Conservation (phyloP, 2,113 vertebrate genomes). For the Saguinus imperator region DNA sequence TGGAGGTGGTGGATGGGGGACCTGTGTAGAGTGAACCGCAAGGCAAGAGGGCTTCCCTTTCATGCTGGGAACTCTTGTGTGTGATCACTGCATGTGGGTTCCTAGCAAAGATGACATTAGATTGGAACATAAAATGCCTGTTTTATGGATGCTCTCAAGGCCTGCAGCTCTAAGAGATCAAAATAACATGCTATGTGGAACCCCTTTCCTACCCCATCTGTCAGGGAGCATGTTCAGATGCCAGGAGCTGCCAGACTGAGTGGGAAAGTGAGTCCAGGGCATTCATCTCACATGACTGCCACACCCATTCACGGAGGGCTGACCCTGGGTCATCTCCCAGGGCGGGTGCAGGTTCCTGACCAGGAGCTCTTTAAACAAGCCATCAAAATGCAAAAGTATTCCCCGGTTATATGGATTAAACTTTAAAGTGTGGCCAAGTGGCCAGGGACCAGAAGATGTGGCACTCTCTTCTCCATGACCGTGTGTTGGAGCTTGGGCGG, state of each 20-base stretch:
- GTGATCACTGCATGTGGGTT: not conserved
- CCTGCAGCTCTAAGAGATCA: not conserved
- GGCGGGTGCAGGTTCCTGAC: not conserved
- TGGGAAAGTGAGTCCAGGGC: not conserved
- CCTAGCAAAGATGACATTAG: not conserved
- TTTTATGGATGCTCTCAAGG: not conserved
- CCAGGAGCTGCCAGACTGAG: not conserved
- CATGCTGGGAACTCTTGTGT: not conserved
- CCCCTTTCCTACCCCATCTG: not conserved
- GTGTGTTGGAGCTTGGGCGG: not conserved
- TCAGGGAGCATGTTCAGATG: not conserved
- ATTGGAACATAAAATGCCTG: not conserved
- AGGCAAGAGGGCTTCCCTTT: not conserved
- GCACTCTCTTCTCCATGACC: not conserved
- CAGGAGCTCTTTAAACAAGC: not conserved
- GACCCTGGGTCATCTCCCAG: not conserved
- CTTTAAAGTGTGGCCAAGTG: not conserved
- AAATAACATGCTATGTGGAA: not conserved
- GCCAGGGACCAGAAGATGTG: not conserved
- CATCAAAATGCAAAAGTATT: not conserved
- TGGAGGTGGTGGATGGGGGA: not conserved
- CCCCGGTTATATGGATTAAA: not conserved
- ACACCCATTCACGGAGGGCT: not conserved
- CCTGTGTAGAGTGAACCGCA: not conserved
- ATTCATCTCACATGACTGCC: fast-evolving